Evolutionary conservation across 2,797 vertebrate species (phyloP).

Genomic region (Champsocephalus gunnari): DNA sequence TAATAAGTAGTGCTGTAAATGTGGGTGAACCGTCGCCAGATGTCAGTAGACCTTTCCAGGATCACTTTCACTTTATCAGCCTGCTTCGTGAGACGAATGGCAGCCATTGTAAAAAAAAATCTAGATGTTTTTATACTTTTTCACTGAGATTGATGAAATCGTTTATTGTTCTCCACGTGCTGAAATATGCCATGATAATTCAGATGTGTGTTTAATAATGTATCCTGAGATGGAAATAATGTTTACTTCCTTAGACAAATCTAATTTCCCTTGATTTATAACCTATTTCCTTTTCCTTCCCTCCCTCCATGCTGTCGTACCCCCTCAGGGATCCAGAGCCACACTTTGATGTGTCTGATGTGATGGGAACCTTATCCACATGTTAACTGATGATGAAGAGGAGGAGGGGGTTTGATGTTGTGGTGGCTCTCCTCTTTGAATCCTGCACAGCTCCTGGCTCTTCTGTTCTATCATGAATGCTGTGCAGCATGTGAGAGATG

Average conservation of each 20-base stretch:
- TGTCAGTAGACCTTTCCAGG: constrained; percentile 55
- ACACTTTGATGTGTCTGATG: constrained; percentile 76
- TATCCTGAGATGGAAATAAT: constrained; percentile 7
- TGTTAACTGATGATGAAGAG: constrained; percentile 44
- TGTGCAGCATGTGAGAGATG: constrained; percentile 4
- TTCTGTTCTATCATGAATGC: constrained; percentile 48
- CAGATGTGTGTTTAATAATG: background rate
- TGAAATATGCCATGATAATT: background rate
- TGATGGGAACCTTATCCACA: constrained; percentile 62
- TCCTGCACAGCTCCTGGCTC: constrained; percentile 49
- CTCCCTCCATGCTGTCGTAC: constrained; percentile 57
- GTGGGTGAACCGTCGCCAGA: constrained; percentile 46
- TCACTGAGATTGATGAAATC: too few relatives aligned
- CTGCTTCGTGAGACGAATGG: background rate
- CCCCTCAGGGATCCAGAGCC: constrained; percentile 68
- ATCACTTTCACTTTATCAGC: background rate
- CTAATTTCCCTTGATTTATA: constrained; percentile 45
- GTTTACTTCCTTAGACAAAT: background rate
- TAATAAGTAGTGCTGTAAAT: background rate
- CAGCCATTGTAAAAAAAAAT: background rate
- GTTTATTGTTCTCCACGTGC: background rate
- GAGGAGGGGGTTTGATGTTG: constrained; percentile 12
- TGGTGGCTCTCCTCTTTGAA: constrained; percentile 55
- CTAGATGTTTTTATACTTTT: background rate
- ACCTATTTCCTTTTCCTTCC: constrained; percentile 50